Percentiles rank a stretch among this genome's conserved stretches.
These are phyloP conservation scores for Thermophis baileyi DNA, from an alignment of 2,113 vertebrate species.

Conservation along the genomic window DNA sequence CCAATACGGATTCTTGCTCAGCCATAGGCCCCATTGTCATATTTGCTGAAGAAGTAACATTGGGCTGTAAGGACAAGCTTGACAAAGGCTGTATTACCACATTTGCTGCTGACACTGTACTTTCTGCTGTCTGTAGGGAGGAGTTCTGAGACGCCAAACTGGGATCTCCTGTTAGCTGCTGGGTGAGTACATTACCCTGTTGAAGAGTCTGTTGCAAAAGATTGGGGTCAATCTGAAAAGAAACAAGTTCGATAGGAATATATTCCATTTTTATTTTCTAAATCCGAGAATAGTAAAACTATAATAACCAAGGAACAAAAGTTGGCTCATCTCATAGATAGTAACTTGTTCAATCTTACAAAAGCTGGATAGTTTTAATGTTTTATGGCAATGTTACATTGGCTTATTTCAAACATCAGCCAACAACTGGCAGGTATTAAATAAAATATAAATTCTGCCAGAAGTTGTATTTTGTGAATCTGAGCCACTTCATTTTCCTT, in stretches of 20 bases:
- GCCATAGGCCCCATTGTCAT: conserved; percentile 80
- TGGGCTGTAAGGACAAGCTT: conserved; percentile 83
- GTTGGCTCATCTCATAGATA: neutral
- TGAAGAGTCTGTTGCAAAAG: conserved; percentile 92
- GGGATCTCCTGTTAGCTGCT: conserved; percentile 80
- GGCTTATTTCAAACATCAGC: neutral
- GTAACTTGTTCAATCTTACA: neutral
- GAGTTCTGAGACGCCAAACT: conserved; percentile 67
- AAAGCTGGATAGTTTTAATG: neutral
- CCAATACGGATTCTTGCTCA: conserved; percentile 80
- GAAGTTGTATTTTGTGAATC: neutral
- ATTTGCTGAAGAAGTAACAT: conserved; percentile 75
- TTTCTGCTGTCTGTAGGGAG: conserved; percentile 77
- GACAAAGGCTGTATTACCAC: conserved; percentile 92
- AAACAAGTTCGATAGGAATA: neutral
- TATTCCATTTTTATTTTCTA: neutral
- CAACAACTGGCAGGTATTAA: neutral
- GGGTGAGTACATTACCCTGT: conserved; percentile 82
- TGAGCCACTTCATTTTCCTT: neutral
- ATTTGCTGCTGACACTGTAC: conserved; percentile 77
- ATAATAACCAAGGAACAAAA: neutral
- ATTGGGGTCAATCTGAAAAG: conserved; percentile 85
- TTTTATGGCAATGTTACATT: neutral
- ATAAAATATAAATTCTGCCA: neutral
- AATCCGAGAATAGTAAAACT: neutral